Evolutionary conservation across 2,113 vertebrate species (phyloP).

Genomic region (Alectura lathami): DNA sequence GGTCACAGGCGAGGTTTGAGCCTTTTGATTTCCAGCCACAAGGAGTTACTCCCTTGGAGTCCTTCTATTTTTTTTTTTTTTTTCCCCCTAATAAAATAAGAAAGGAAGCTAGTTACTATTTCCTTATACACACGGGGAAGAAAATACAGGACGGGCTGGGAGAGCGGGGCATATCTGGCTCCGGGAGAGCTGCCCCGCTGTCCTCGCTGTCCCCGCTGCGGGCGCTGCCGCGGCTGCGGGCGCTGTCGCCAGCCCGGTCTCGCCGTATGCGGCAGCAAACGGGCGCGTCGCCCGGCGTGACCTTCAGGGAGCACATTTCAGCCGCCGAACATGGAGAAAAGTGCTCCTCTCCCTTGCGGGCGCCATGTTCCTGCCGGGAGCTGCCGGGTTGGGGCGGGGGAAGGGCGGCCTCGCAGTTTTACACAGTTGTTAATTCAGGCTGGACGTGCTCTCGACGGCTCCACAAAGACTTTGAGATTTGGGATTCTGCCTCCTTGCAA

Average conservation of each 20-base stretch:
- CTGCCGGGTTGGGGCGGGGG: neutral
- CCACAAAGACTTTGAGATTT: neutral
- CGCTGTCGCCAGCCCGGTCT: neutral
- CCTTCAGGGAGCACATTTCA: slow-evolving; percentile 28
- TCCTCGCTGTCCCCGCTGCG: neutral
- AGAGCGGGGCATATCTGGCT: neutral
- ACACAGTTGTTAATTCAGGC: neutral
- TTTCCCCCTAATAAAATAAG: too few relatives aligned
- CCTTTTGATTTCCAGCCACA: slow-evolving; percentile 27
- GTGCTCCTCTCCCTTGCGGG: neutral
- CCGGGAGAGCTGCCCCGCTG: neutral
- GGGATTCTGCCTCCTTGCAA: neutral
- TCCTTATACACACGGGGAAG: neutral
- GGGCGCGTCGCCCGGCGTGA: neutral
- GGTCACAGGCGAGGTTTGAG: neutral
- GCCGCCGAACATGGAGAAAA: neutral
- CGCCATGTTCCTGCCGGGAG: neutral
- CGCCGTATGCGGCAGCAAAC: neutral
- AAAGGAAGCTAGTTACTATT: neutral
- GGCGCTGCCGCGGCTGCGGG: neutral
- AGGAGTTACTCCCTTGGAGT: neutral
- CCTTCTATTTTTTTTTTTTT: neutral
- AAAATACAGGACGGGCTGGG: neutral
- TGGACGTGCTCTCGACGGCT: neutral
- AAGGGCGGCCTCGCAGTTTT: neutral